phyloP scores from a whole-genome alignment of 2,797 vertebrate species.

The Onychomys torridus region DNA sequence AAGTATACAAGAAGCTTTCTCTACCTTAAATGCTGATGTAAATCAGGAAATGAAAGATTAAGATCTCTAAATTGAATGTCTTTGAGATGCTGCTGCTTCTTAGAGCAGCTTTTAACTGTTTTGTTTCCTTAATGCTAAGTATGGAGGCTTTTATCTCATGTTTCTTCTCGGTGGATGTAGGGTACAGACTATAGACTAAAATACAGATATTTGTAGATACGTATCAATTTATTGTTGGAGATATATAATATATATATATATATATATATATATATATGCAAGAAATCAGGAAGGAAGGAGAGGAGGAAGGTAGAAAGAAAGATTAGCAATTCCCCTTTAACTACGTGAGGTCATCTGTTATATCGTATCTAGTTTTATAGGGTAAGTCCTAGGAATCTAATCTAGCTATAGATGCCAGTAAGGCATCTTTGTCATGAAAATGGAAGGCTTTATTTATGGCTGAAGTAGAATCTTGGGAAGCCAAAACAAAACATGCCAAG shows the following conservation, averaged over 20 bases:
- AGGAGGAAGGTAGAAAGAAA: no score
- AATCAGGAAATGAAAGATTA: conserved; percentile 33
- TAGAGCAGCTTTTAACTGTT: neutral
- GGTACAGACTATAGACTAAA: neutral
- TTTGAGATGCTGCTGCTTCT: conserved; percentile 2
- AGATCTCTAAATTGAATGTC: neutral
- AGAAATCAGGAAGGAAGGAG: neutral
- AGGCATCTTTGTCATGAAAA: neutral
- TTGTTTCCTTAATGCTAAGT: conserved; percentile 12
- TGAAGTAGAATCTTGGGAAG: neutral
- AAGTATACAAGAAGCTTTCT: conserved; percentile 1
- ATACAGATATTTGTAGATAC: neutral
- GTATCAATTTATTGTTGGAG: neutral
- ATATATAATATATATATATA: no score
- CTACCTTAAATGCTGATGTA: neutral
- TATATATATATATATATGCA: no score
- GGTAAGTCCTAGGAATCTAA: neutral
- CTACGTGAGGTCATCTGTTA: neutral
- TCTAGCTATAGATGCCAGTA: neutral
- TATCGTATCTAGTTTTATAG: neutral
- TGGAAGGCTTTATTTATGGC: neutral
- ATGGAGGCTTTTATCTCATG: neutral
- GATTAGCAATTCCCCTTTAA: neutral
- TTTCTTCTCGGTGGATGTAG: neutral
- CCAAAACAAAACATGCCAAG: neutral